phyloP scores from a whole-genome alignment of 1,140 invertebrate species.

The Bombyx mandarina region DNA sequence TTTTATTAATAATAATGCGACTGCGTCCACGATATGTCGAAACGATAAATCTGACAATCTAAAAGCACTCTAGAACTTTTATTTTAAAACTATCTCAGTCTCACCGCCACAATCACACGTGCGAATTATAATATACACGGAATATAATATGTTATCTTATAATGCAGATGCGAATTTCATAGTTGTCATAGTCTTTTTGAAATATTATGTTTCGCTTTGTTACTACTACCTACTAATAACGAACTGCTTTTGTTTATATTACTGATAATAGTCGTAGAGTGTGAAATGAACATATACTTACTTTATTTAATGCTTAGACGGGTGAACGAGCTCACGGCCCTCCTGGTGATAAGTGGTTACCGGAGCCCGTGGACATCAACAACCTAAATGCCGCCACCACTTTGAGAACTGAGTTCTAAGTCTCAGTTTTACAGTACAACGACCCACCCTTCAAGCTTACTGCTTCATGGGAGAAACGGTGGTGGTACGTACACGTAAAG shows the following conservation, averaged over 20 bases:
- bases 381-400: too few species aligned
- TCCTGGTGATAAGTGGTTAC: too few species aligned
- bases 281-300: background rate
- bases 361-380: too few species aligned
- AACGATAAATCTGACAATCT: too few species aligned
- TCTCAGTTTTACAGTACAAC: too few species aligned
- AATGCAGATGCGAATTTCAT: background rate
- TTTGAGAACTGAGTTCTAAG: too few species aligned
- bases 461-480: too few species aligned
- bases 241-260: background rate
- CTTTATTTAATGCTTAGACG: background rate
- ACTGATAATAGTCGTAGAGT: background rate
- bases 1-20: too few species aligned
- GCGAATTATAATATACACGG: conserved; percentile 1
- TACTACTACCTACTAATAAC: background rate
- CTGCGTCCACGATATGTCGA: too few species aligned
- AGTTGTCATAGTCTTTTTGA: background rate
- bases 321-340: too few species aligned
- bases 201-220: background rate
- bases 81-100: background rate
- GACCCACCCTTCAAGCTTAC: too few species aligned
- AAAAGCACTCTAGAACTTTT: background rate
- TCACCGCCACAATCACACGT: background rate
- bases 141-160: background rate
- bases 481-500: too few species aligned